These are phyloP conservation scores for Cosmopolites sordidus DNA, from an alignment of 2,888 invertebrate species.

Conservation along the genomic window DNA sequence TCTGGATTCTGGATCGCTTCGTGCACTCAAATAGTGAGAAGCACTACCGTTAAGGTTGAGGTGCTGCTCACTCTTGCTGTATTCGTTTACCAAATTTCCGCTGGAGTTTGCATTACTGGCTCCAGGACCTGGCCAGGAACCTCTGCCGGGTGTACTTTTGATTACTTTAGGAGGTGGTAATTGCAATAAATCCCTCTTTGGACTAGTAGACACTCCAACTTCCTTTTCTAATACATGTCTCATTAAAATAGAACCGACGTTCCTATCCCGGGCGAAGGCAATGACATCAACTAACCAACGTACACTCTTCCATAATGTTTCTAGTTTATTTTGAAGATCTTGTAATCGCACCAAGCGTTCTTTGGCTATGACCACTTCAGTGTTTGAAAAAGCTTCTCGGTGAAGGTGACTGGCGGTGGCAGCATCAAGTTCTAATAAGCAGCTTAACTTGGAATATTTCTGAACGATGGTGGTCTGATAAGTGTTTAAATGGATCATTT, in stretches of 20 bases:
- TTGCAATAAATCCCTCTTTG: constrained; percentile 59
- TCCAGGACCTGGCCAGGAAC: constrained; percentile 83
- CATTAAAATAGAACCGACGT: constrained; percentile 44
- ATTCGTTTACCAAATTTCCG: constrained; percentile 52
- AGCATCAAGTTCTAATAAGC: constrained; percentile 88
- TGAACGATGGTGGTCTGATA: constrained; percentile 88
- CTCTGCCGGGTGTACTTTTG: constrained; percentile 73
- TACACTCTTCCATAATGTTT: constrained; percentile 87
- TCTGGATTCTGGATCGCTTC: constrained; percentile 45
- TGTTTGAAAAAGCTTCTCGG: constrained; percentile 89
- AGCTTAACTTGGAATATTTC: constrained; percentile 88
- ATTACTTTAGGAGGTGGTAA: constrained; percentile 67
- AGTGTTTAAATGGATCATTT: constrained; percentile 92
- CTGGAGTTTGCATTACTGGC: constrained; percentile 53
- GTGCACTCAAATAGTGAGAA: constrained; percentile 55
- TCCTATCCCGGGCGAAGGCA: constrained; percentile 83
- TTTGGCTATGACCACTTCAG: constrained; percentile 81
- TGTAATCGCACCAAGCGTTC: constrained; percentile 77
- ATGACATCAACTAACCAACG: constrained; percentile 97
- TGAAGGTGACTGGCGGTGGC: constrained; percentile 89
- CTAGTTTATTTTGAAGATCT: constrained; percentile 80
- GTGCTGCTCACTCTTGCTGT: constrained; percentile 82
- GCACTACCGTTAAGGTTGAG: constrained; percentile 55
- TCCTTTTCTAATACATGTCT: constrained; percentile 50
- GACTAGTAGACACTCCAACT: constrained; percentile 38